These are phyloP conservation scores for Mythimna pallens DNA, from an alignment of 2,888 invertebrate species.

Conservation along the genomic window DNA sequence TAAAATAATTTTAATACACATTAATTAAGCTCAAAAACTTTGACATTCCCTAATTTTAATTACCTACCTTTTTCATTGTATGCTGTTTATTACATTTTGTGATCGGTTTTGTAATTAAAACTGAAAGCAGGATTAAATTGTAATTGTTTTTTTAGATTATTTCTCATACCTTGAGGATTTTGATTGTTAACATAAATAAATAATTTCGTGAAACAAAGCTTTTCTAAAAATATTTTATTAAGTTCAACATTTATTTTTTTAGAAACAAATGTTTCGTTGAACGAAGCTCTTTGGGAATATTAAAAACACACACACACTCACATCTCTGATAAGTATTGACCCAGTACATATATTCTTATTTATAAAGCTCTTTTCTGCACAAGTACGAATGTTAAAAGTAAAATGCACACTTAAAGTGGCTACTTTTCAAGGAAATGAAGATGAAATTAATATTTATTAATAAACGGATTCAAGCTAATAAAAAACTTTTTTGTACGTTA, in stretches of 20 bases:
- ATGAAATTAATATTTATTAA: not conserved
- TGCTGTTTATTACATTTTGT: conserved; percentile 31
- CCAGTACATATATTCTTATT: not conserved
- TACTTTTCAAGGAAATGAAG: too few relatives aligned
- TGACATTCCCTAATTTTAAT: conserved; percentile 28
- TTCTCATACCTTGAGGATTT: not conserved
- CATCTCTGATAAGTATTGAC: not conserved
- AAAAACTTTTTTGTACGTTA: not conserved
- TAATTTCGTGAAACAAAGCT: not conserved
- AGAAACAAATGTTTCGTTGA: too few relatives aligned
- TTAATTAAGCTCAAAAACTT: conserved; percentile 43
- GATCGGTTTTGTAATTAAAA: conserved; percentile 30
- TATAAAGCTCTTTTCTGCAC: not conserved
- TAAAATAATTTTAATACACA: conserved; percentile 38
- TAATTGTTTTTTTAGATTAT: not conserved
- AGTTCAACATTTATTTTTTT: too few relatives aligned
- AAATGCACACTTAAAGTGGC: not conserved
- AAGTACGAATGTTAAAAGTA: not conserved
- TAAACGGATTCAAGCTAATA: not conserved
- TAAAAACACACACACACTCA: not conserved
- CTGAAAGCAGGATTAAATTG: conserved; percentile 8
- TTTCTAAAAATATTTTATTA: not conserved
- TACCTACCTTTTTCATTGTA: conserved; percentile 22
- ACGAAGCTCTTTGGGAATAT: too few relatives aligned
- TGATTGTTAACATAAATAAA: not conserved